These are phyloP conservation scores for Liposcelis brunnea DNA, from an alignment of 2,888 invertebrate genomes.

Conservation along the genomic window DNA sequence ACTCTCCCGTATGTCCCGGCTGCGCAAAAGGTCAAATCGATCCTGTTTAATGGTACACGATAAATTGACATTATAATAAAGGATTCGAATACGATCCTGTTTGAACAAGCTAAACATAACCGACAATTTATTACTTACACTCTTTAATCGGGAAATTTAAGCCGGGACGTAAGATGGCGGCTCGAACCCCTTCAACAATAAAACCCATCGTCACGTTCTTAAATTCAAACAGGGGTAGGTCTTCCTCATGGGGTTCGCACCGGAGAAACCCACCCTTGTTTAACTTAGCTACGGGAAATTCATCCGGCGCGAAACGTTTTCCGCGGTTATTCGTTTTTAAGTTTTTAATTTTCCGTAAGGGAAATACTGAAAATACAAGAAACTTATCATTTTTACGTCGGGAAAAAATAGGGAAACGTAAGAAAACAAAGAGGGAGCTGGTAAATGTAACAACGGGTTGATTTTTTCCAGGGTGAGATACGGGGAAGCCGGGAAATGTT, in stretches of 20 bases:
- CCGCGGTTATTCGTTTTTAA: conserved; percentile 8
- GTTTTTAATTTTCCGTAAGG: conserved; percentile 7
- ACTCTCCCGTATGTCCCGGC: conserved; percentile 1
- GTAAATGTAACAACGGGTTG: too few species aligned
- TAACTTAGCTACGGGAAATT: too few species aligned
- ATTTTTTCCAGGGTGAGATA: too few species aligned
- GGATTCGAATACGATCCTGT: background rate
- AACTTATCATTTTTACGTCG: conserved; percentile 2
- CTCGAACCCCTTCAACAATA: background rate
- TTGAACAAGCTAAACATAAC: background rate
- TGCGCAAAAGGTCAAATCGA: conserved; percentile 7
- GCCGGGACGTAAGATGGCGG: background rate
- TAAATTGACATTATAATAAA: conserved; percentile 3
- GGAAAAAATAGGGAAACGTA: too few species aligned
- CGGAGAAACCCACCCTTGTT: too few species aligned
- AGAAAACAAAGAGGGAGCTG: too few species aligned
- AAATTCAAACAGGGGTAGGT: background rate
- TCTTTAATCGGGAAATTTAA: background rate
- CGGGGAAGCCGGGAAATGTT: too few species aligned
- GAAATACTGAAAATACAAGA: conserved; percentile 8
- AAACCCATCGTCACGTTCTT: background rate
- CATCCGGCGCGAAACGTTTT: background rate
- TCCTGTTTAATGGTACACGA: conserved; percentile 9
- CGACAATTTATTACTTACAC: background rate
- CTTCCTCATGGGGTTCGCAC: background rate